A percentile compares a stretch with the other conserved stretches of the same genome.
phyloP scores from a whole-genome alignment of 2,797 vertebrate genomes.

The Glyptemys insculpta region DNA sequence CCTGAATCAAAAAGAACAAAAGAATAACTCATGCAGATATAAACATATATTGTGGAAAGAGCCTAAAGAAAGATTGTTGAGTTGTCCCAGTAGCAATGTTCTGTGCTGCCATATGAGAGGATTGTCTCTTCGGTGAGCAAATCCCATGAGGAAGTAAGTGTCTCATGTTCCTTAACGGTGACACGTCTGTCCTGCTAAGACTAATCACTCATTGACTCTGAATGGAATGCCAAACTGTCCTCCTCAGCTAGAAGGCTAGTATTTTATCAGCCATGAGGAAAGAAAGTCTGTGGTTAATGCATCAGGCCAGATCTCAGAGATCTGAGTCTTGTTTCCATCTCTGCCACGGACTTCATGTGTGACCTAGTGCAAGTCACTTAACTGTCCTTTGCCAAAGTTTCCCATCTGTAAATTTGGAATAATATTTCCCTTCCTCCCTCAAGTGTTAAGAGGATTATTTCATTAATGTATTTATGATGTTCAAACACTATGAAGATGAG shows the following conservation, averaged over 20 bases:
- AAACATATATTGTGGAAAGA: constrained; percentile 39
- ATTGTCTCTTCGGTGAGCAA: fast-evolving
- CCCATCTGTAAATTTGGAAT: background rate
- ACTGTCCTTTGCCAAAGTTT: background rate
- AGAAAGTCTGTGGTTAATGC: background rate
- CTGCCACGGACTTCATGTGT: background rate
- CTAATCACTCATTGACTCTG: background rate
- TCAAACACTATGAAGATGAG: background rate
- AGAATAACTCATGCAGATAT: constrained; percentile 48
- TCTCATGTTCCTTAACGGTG: background rate
- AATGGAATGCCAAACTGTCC: background rate
- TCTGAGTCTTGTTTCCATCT: background rate
- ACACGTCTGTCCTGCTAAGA: background rate
- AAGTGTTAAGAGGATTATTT: background rate
- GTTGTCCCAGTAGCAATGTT: background rate
- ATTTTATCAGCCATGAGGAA: background rate
- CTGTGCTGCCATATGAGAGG: background rate
- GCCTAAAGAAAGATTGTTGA: constrained; percentile 28
- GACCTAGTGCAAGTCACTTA: background rate
- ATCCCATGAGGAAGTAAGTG: background rate
- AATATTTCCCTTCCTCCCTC: background rate
- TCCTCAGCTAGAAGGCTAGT: background rate
- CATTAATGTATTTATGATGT: background rate
- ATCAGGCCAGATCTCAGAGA: background rate
- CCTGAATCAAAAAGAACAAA: constrained; percentile 32